Evolutionary conservation across 2,113 vertebrate genomes (phyloP), one percentile per base, ranked within the genome.

Genomic region (Vidua macroura): DNA sequence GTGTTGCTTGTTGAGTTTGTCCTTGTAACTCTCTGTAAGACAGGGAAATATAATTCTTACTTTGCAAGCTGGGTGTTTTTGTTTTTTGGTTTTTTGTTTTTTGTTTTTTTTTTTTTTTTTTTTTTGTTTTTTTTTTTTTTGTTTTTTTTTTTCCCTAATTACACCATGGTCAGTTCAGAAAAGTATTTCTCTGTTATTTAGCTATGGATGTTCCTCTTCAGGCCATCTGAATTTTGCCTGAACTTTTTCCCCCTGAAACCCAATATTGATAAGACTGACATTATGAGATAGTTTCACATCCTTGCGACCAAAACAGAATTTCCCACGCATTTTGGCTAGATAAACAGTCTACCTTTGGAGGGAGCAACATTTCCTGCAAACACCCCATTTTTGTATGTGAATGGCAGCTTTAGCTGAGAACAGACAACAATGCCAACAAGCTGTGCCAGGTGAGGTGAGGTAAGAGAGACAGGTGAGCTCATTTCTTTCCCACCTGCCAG

Each of bases 61-160:
- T 82, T 92, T 48, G 44, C 55, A 68, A 75, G 23, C 6, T 41
- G 51, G 41, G 31, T 80, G 9, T 35, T 35, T 35, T 35, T 35
- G 35, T 5, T 70, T 89, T 63, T 94, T 93, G n/a, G n/a, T n/a
- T n/a, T n/a, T n/a, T n/a, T n/a, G n/a, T n/a, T n/a, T n/a, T n/a
- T 13, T 5, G 15, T 5, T 70, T 89, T 63, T 94, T 93, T 84
- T 74, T n/a, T n/a, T n/a, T n/a, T n/a, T n/a, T n/a, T n/a, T n/a
- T n/a, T n/a, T n/a, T n/a, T n/a, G n/a, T n/a, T n/a, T n/a, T n/a
- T n/a, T n/a, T n/a, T n/a, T n/a, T n/a, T n/a, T n/a, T 13, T 5
- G 15, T 5, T 70, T 89, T 63, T 94, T 93, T 84, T 74, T 94
- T 93, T 84, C 72, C 86, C 49, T 80, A 49, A 52, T 73, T 80